A percentile compares a stretch with the other conserved stretches of the same genome.
phyloP scores from a whole-genome alignment of 2,113 vertebrate species.

The Agapornis roseicollis region DNA sequence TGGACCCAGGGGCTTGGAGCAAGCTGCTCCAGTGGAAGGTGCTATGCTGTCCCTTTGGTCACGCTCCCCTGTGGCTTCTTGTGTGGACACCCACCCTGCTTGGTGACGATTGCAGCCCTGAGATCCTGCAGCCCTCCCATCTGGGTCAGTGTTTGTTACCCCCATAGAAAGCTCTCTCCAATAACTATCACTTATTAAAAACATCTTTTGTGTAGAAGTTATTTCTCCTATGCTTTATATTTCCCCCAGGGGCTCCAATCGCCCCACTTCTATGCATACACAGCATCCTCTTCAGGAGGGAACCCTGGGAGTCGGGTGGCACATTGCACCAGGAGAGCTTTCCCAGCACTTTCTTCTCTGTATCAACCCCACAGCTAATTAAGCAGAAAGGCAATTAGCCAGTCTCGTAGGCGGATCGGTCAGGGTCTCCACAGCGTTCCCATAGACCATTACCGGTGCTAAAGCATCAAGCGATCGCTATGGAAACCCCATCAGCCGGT shows the following conservation, averaged over 20 bases:
- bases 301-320: background rate
- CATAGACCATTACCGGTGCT: background rate
- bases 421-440: background rate
- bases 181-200: background rate
- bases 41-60: background rate
- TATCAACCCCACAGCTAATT: background rate
- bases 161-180: rapidly evolving
- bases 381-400: background rate
- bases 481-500: background rate
- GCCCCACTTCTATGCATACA: rapidly evolving
- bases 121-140: background rate
- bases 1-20: too few relatives aligned
- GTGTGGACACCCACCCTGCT: background rate
- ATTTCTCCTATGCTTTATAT: too few relatives aligned
- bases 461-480: background rate
- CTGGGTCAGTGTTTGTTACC: background rate
- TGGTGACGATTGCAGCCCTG: rapidly evolving
- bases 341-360: background rate
- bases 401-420: background rate
- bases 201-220: background rate
- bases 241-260: too few relatives aligned
- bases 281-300: rapidly evolving
- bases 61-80: background rate
- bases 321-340: background rate
- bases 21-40: background rate